phyloP scores from a whole-genome alignment of 2,113 vertebrate species.

The Nematolebias whitei region DNA sequence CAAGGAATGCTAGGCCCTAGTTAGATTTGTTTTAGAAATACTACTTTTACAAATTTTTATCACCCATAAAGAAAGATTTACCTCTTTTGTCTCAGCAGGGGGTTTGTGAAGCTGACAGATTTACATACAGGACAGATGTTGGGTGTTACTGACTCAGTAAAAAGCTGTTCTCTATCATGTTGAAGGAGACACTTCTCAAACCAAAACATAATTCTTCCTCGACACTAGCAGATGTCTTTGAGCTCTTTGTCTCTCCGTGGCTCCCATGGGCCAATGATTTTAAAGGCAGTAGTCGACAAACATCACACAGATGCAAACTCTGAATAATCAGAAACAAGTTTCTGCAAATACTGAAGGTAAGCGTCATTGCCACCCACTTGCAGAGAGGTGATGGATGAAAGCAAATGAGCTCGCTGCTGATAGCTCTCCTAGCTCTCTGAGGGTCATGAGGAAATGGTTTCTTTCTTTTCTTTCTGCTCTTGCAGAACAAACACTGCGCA shows the following conservation, averaged over 20 bases:
- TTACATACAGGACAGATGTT: constrained; percentile 61
- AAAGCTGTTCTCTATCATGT: constrained; percentile 52
- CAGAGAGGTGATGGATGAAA: constrained; percentile 25
- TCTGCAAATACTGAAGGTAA: constrained; percentile 45
- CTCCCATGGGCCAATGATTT: constrained; percentile 3
- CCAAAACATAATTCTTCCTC: constrained; percentile 38
- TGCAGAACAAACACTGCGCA: constrained; percentile 34
- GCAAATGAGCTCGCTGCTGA: constrained; percentile 3
- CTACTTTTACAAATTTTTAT: constrained; percentile 5
- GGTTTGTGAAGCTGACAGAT: constrained; percentile 36
- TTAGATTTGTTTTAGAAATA: background rate
- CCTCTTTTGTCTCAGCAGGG: constrained; percentile 15
- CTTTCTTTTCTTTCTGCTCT: constrained; percentile 32
- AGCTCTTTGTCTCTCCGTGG: constrained; percentile 20
- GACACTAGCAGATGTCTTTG: constrained; percentile 62
- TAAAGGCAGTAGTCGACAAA: constrained; percentile 7
- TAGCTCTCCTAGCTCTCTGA: constrained; percentile 15
- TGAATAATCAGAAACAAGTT: constrained; percentile 12
- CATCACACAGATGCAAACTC: constrained; percentile 3
- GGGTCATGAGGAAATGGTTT: constrained; percentile 27
- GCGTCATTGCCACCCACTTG: constrained; percentile 5
- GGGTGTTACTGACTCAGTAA: constrained; percentile 32
- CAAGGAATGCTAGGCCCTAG: too few relatives aligned
- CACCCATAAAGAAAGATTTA: constrained; percentile 14
- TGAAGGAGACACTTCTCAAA: constrained; percentile 46